phyloP scores from a whole-genome alignment of 2,888 invertebrate species.

The Lutraria lutraria region DNA sequence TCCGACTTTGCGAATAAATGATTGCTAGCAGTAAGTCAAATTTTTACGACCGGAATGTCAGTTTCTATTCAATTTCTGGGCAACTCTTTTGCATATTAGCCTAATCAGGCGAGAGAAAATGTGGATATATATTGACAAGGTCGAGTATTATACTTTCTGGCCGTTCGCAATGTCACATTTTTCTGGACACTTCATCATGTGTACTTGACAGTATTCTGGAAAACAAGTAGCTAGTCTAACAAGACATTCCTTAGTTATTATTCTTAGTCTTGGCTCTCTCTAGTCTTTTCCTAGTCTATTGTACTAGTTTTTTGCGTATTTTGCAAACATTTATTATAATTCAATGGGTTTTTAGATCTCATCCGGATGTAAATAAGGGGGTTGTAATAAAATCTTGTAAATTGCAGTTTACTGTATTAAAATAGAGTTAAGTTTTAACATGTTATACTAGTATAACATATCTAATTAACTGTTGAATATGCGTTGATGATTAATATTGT shows the following conservation, averaged over 20 bases:
- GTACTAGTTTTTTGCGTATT: too few relatives aligned
- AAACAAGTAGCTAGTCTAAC: background rate
- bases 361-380: too few relatives aligned
- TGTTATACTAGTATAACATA: too few relatives aligned
- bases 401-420: too few relatives aligned
- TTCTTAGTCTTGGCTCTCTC: background rate
- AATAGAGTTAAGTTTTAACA: too few relatives aligned
- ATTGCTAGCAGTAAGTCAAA: slow-evolving; percentile 56
- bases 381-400: too few relatives aligned
- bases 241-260: background rate
- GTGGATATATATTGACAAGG: slow-evolving; percentile 58
- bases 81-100: slow-evolving; percentile 63
- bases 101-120: slow-evolving; percentile 48
- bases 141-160: slow-evolving; percentile 33
- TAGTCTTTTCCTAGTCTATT: background rate
- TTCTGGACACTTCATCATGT: background rate
- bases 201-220: background rate
- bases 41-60: slow-evolving; percentile 64
- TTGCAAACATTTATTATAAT: too few relatives aligned
- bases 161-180: background rate
- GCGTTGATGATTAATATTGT: too few relatives aligned
- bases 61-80: slow-evolving; percentile 60
- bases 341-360: too few relatives aligned
- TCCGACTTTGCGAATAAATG: slow-evolving; percentile 47
- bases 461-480: too few relatives aligned